Percentiles rank a stretch among this genome's conserved stretches.
These are phyloP conservation scores for Austrolebias charrua DNA, from an alignment of 2,797 vertebrate genomes.

Conservation along the genomic window DNA sequence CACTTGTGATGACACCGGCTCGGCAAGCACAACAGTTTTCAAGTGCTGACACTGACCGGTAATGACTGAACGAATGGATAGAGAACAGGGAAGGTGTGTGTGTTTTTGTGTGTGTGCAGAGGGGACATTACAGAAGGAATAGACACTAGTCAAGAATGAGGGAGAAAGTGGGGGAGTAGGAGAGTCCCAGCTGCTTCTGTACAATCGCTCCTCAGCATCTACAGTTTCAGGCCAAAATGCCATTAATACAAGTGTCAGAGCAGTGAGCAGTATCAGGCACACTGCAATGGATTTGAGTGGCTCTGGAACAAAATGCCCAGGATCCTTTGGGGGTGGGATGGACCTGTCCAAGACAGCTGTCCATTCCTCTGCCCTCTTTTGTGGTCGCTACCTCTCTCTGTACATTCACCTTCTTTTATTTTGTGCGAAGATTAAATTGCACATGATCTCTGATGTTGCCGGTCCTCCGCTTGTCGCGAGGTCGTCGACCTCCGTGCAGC, in stretches of 20 bases:
- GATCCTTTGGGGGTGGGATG: constrained; percentile 80
- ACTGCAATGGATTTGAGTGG: constrained; percentile 80
- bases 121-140: constrained; percentile 66
- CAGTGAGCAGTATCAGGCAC: constrained; percentile 82
- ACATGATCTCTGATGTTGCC: constrained; percentile 93
- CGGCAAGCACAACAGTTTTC: constrained; percentile 88
- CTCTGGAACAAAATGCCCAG: constrained; percentile 85
- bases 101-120: constrained; percentile 30
- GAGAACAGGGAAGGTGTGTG: constrained; percentile 71
- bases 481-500: constrained; percentile 87
- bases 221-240: constrained; percentile 88
- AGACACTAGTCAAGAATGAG: constrained; percentile 73
- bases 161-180: constrained; percentile 53
- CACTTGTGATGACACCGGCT: constrained; percentile 86
- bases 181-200: constrained; percentile 84
- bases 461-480: constrained; percentile 86
- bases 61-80: constrained; percentile 89
- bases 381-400: constrained; percentile 78
- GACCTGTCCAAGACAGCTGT: constrained; percentile 79
- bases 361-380: constrained; percentile 91
- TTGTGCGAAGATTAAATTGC: constrained; percentile 99
- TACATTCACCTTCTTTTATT: constrained; percentile 79
- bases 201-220: constrained; percentile 90
- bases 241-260: constrained; percentile 96
- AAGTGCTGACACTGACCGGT: constrained; percentile 85